Percentiles rank a stretch among this genome's conserved stretches.
Conservation (phyloP, 2,888 invertebrate species). For the Athetis lepigone region DNA sequence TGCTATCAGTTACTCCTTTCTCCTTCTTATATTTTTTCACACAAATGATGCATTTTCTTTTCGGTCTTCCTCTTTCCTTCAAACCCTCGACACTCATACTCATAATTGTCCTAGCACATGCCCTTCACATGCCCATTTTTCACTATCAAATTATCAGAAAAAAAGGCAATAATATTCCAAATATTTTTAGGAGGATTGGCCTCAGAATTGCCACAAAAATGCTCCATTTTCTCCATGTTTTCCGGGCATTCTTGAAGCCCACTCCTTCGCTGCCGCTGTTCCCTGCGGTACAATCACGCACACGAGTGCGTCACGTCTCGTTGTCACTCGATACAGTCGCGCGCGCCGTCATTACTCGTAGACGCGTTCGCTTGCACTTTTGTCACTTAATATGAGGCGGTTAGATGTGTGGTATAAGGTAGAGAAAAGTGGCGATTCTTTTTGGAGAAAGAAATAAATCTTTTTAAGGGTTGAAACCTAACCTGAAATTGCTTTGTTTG, state of each 20-base stretch:
- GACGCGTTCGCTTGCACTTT: constrained; percentile 60
- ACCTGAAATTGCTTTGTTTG: too few species aligned
- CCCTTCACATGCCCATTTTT: too few species aligned
- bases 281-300: constrained; percentile 33
- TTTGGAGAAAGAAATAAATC: background rate
- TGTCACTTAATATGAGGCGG: constrained; percentile 49
- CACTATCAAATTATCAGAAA: too few species aligned
- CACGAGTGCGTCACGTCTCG: constrained; percentile 48
- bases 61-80: too few species aligned
- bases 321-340: constrained; percentile 54
- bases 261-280: constrained; percentile 7
- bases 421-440: background rate
- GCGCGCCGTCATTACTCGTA: constrained; percentile 51
- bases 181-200: too few species aligned
- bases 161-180: too few species aligned
- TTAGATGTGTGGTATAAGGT: constrained; percentile 33
- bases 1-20: too few species aligned
- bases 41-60: too few species aligned
- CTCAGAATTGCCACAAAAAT: too few species aligned
- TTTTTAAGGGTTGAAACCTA: background rate
- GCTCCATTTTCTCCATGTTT: background rate
- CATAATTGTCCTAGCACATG: too few species aligned
- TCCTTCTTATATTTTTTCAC: too few species aligned
- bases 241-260: constrained; percentile 1
- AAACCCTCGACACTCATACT: too few species aligned